These are phyloP conservation scores for Zygaena filipendulae DNA, from an alignment of 2,888 invertebrate genomes.

Conservation along the genomic window DNA sequence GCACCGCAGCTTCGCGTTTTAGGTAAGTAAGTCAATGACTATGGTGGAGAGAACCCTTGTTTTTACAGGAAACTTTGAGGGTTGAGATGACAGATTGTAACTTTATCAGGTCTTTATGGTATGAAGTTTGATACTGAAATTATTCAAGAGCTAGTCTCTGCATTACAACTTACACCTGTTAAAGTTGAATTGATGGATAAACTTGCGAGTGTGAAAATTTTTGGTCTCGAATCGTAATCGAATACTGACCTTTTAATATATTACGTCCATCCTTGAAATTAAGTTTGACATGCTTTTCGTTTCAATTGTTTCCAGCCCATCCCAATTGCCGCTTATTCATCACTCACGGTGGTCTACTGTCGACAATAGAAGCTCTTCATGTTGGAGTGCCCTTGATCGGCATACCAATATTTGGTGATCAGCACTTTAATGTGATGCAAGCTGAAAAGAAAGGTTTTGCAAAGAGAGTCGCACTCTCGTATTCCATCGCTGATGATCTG, in stretches of 20 bases:
- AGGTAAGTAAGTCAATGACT: slow-evolving; percentile 26
- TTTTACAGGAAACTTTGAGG: not conserved
- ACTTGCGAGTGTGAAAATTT: no score
- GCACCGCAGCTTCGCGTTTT: slow-evolving; percentile 36
- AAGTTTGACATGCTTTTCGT: no score
- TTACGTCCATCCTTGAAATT: no score
- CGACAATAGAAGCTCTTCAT: slow-evolving; percentile 32
- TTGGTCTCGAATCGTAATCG: no score
- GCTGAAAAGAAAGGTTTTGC: slow-evolving; percentile 31
- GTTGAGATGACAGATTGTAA: not conserved
- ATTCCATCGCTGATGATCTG: slow-evolving; percentile 23
- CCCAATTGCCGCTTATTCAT: slow-evolving; percentile 34
- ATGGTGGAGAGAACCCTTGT: not conserved
- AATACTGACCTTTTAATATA: no score
- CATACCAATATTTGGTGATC: slow-evolving; percentile 35
- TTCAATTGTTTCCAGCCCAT: no score
- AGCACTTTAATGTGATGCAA: slow-evolving; percentile 29
- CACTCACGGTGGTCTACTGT: slow-evolving; percentile 35
- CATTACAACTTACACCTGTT: no score
- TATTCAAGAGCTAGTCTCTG: no score
- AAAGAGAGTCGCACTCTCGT: slow-evolving; percentile 24
- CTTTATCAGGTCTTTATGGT: not conserved
- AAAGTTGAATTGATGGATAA: no score
- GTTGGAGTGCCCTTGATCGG: slow-evolving; percentile 35
- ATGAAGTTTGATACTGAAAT: no score